Evolutionary conservation across 2,888 invertebrate species (phyloP).

Genomic region (Yponomeuta evonymella): DNA sequence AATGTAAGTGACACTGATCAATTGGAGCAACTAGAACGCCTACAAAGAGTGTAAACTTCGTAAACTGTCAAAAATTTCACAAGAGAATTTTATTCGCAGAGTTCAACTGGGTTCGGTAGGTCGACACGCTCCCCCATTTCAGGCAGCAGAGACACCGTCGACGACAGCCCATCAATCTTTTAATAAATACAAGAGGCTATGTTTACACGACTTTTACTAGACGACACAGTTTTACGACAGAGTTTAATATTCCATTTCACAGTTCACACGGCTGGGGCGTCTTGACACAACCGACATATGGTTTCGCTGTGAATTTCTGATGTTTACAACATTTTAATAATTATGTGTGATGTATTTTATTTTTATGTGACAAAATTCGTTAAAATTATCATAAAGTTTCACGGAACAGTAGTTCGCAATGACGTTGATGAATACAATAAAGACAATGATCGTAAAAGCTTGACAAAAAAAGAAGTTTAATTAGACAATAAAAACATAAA

Average conservation of each 20-base stretch:
- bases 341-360: background rate
- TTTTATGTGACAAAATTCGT: constrained; percentile 6
- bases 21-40: too few species aligned
- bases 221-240: constrained; percentile 58
- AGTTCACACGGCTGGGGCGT: constrained; percentile 30
- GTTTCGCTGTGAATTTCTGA: constrained; percentile 38
- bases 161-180: constrained; percentile 69
- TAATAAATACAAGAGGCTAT: constrained; percentile 52
- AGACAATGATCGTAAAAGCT: constrained; percentile 22
- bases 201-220: constrained; percentile 48
- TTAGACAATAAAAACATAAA: constrained; percentile 56
- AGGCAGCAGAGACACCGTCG: constrained; percentile 52
- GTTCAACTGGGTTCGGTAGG: background rate
- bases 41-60: too few species aligned
- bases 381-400: constrained; percentile 5
- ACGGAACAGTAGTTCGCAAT: constrained; percentile 18
- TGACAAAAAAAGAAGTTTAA: constrained; percentile 65
- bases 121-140: constrained; percentile 23
- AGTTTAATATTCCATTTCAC: constrained; percentile 60
- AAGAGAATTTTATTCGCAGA: too few species aligned
- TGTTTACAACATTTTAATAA: constrained; percentile 18
- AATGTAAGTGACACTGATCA: too few species aligned
- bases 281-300: constrained; percentile 50
- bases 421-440: background rate
- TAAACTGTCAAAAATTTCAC: too few species aligned